Conservation (phyloP, 1,140 invertebrate species). For the Trinorchestia longiramus region DNA sequence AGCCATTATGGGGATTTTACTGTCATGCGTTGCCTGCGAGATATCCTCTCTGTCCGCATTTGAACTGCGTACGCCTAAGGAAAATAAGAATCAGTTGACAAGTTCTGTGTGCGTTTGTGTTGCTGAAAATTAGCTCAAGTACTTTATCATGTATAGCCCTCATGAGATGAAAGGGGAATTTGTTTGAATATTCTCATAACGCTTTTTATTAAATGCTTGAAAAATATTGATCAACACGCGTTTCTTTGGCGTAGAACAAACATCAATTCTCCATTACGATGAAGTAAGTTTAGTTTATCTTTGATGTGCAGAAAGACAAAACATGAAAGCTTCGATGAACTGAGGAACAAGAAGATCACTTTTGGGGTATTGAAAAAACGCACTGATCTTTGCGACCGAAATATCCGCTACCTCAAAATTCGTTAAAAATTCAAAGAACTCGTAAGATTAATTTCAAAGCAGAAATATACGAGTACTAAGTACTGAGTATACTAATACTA, state of each 20-base stretch:
- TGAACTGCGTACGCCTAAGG: background rate
- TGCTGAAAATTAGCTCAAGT: background rate
- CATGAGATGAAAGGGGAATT: background rate
- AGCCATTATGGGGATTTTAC: background rate
- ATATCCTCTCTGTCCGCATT: background rate
- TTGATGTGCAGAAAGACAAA: background rate
- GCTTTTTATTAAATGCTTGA: background rate
- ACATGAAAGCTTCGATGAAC: background rate
- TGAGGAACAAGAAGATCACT: background rate
- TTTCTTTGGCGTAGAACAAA: background rate
- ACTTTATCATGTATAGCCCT: background rate
- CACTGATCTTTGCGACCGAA: background rate
- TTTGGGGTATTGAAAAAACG: background rate
- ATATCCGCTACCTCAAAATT: background rate
- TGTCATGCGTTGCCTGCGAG: background rate
- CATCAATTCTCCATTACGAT: background rate
- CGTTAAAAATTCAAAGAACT: too few species aligned
- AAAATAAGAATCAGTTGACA: background rate
- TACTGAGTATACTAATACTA: too few species aligned
- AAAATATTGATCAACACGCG: background rate
- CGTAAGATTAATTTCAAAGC: too few species aligned
- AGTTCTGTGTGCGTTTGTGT: background rate
- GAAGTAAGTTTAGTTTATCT: background rate
- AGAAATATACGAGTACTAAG: too few species aligned
- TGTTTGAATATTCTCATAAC: background rate